Percentiles rank a stretch among this genome's conserved stretches.
Conservation (phyloP, 2,888 invertebrate genomes). For the Dasypogon diadema region DNA sequence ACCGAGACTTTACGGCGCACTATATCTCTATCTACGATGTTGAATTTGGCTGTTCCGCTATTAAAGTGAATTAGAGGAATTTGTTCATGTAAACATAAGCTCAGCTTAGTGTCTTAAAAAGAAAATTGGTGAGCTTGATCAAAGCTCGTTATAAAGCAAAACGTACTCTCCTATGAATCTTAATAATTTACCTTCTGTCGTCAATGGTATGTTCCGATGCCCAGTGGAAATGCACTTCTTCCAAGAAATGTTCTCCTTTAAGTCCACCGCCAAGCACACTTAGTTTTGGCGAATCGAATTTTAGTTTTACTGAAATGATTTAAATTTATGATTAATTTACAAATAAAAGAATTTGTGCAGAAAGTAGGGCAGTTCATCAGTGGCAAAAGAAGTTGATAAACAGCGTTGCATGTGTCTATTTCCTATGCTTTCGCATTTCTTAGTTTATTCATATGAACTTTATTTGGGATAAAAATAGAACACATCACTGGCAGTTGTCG, state of each 20-base stretch:
- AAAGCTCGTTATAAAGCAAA: too few relatives aligned
- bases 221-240: conserved; percentile 88
- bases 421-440: too few relatives aligned
- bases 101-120: conserved; percentile 7
- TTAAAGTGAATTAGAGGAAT: conserved; percentile 6
- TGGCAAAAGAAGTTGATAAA: too few relatives aligned
- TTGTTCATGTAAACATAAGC: neutral
- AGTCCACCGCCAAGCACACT: conserved; percentile 72
- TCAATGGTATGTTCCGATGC: conserved; percentile 84
- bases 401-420: too few relatives aligned
- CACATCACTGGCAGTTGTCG: too few relatives aligned
- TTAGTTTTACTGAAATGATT: conserved; percentile 54
- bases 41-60: neutral
- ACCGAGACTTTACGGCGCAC: neutral
- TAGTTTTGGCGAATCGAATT: conserved; percentile 42
- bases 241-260: conserved; percentile 72
- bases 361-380: too few relatives aligned
- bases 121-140: neutral
- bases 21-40: neutral
- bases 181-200: conserved; percentile 72
- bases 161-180: too few relatives aligned
- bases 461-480: too few relatives aligned
- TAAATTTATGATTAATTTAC: too few relatives aligned
- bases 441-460: too few relatives aligned
- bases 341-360: too few relatives aligned